These are phyloP conservation scores for Colinus virginianus DNA, from an alignment of 2,113 vertebrate species.

Conservation along the genomic window DNA sequence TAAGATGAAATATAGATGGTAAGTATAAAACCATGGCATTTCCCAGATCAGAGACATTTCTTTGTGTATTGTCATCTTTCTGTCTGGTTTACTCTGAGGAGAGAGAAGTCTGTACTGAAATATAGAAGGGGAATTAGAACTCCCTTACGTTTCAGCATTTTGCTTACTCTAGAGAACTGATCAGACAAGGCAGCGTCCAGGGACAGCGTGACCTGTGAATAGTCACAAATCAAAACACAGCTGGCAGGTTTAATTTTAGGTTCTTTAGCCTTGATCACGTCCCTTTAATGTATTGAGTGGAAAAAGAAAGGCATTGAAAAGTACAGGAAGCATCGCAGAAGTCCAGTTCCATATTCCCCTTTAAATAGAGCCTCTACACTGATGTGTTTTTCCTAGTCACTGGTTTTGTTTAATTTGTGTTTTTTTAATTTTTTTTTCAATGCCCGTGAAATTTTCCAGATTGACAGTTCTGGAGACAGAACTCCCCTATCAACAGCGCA, in stretches of 20 bases:
- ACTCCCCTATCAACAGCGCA: slow-evolving; percentile 8
- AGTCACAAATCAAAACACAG: slow-evolving; percentile 72
- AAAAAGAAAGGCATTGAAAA: slow-evolving; percentile 61
- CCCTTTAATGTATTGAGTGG: slow-evolving; percentile 70
- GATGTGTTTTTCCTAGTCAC: slow-evolving; percentile 52
- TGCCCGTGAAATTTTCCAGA: slow-evolving; percentile 41
- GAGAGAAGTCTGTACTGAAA: background rate
- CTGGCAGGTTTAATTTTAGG: slow-evolving; percentile 76
- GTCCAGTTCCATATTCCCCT: slow-evolving; percentile 51
- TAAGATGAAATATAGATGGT: background rate
- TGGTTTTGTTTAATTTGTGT: slow-evolving; percentile 59
- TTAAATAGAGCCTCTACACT: slow-evolving; percentile 61
- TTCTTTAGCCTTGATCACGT: slow-evolving; percentile 69
- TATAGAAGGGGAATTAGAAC: slow-evolving; percentile 2
- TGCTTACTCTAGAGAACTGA: slow-evolving; percentile 32
- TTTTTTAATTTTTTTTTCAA: background rate
- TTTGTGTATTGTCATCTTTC: background rate
- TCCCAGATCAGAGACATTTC: background rate
- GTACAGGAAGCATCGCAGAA: slow-evolving; percentile 69
- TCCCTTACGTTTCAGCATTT: slow-evolving; percentile 43
- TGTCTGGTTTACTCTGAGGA: slow-evolving; percentile 11
- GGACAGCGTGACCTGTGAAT: slow-evolving; percentile 56
- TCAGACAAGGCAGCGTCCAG: slow-evolving; percentile 17
- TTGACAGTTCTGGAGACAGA: slow-evolving; percentile 12
- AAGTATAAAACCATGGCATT: background rate